Evolutionary conservation across 2,888 invertebrate species (phyloP).

Genomic region (Platyscelio sp.): DNA sequence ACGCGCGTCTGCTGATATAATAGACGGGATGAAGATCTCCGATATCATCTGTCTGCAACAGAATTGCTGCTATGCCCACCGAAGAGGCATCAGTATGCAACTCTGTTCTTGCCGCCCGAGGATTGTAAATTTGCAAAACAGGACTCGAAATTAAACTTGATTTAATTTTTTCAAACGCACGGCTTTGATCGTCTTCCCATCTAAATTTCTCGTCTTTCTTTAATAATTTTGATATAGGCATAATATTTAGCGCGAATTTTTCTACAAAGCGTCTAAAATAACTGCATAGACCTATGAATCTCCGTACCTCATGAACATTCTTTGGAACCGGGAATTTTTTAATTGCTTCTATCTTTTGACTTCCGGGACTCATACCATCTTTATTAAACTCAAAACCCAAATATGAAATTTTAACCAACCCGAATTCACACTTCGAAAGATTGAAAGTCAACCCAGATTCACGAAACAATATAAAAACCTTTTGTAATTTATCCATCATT

Average conservation of each 20-base stretch:
- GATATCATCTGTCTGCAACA: not conserved
- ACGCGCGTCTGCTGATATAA: not conserved
- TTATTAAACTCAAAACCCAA: not conserved
- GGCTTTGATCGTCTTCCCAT: not conserved
- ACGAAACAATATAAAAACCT: slow-evolving; percentile 59
- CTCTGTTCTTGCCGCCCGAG: not conserved
- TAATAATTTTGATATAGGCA: not conserved
- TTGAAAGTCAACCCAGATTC: slow-evolving; percentile 18
- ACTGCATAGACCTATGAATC: slow-evolving; percentile 11
- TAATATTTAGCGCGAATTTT: not conserved
- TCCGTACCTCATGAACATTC: not conserved
- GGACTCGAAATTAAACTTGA: not conserved
- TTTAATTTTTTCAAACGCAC: not conserved
- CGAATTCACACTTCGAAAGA: not conserved
- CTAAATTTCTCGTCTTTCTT: not conserved
- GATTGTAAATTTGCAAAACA: not conserved
- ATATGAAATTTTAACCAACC: not conserved
- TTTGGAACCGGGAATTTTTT: not conserved
- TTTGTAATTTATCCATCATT: slow-evolving; percentile 52
- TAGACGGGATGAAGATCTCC: not conserved
- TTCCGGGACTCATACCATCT: not conserved
- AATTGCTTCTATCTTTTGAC: not conserved
- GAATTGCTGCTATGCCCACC: not conserved
- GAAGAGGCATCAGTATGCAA: slow-evolving; percentile 15
- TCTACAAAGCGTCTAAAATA: not conserved